phyloP scores from a whole-genome alignment of 2,797 vertebrate species.

The Austrolebias charrua region DNA sequence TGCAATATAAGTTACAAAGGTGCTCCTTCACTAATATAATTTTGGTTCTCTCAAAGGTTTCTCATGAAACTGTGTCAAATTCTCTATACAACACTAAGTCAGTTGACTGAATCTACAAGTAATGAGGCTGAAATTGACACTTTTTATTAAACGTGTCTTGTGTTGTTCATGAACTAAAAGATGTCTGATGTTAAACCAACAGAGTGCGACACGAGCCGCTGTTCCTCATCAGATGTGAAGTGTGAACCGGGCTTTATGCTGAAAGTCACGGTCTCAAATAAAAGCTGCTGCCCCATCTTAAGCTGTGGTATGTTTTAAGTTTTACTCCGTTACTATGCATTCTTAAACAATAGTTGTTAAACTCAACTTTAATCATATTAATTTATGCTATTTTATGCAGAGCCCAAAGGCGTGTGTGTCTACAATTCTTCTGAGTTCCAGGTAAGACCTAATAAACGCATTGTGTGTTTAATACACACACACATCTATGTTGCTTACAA shows the following conservation, averaged over 20 bases:
- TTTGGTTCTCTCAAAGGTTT: too few relatives aligned
- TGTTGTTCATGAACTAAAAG: neutral
- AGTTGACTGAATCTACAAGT: neutral
- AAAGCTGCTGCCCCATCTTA: slow-evolving; percentile 72
- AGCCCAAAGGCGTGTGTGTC: slow-evolving; percentile 72
- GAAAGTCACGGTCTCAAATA: neutral
- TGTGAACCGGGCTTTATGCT: slow-evolving; percentile 69
- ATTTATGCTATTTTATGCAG: slow-evolving; percentile 50
- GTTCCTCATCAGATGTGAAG: slow-evolving; percentile 5
- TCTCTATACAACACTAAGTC: neutral
- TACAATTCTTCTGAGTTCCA: slow-evolving; percentile 69
- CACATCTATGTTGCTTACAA: neutral
- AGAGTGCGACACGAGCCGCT: slow-evolving; percentile 70
- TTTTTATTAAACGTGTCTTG: neutral
- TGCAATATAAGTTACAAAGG: too few relatives aligned
- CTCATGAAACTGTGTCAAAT: too few relatives aligned
- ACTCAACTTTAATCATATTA: slow-evolving; percentile 1
- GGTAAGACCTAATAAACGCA: slow-evolving; percentile 66
- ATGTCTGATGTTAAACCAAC: slow-evolving; percentile 11
- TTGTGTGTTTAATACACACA: neutral
- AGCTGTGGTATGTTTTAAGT: slow-evolving; percentile 70
- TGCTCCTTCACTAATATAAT: too few relatives aligned
- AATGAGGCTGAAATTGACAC: too few relatives aligned
- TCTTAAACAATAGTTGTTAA: slow-evolving; percentile 10
- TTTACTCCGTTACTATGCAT: neutral